Evolutionary conservation across 2,113 vertebrate species (phyloP), one percentile per base, ranked within the genome.

Genomic region (Equus przewalskii): DNA sequence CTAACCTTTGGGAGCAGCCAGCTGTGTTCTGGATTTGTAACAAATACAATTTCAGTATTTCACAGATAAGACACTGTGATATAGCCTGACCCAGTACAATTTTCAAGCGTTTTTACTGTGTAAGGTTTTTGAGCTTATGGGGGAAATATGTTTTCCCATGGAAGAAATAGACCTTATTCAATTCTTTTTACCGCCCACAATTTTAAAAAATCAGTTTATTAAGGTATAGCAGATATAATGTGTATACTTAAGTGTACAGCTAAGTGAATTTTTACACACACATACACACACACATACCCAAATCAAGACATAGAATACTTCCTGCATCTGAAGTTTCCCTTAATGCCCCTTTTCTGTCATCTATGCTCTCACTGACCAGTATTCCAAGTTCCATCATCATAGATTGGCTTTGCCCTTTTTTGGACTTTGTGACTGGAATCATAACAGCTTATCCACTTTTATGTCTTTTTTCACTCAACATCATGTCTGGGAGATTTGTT

Each of bases 91-190:
- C 69, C 3, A 2, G 89, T 67, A 56, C 36, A 30, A n/a, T 86
- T 89, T 78, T 85, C 41, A 64, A 78, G 46, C 90, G 62, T 97
- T 86, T 82, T 69, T 90, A 30, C 58, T 82, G 16, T 16, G 4
- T 51, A 54, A 54, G 82, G 6, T 56, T 86, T 94, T 83, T 93
- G 54, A 80, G 44, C 5, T 93, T 95, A 21, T 82, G 60, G 78
- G 46, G 73, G 51, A 75, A 94, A 81, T 89, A 28, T 14, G 11
- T 28, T 89, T 94, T 94, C 7, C 28, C 33, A n/a, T 46, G 49
- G 67, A 64, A 85, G 15, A 44, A 93, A n/a, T 80, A 60, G 44
- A 67, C 62, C 15, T 49, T 79, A 46, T 15, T 93, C 1, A 33
- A 67, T 67, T 87, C 36, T 69, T 76, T 46, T 75, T 30, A 58